Conservation (phyloP, 2,888 invertebrate species). For the Ctenicera cuprea region DNA sequence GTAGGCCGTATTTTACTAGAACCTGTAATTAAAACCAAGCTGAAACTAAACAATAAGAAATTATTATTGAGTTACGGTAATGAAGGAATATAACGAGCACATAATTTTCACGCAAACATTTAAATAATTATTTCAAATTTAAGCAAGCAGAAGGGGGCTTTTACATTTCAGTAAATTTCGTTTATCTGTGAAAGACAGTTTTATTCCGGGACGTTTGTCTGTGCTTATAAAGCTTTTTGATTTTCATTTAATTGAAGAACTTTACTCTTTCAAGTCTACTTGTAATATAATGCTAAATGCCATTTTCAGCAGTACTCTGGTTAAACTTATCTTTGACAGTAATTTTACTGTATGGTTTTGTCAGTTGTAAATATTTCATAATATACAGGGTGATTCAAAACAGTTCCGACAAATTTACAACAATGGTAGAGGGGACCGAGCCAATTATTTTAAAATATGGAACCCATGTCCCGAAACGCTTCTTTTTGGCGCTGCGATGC, state of each 20-base stretch:
- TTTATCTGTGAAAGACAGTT: neutral
- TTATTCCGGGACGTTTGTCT: neutral
- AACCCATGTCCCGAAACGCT: too few relatives aligned
- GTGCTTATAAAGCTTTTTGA: neutral
- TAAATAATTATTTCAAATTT: neutral
- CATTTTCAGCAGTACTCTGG: neutral
- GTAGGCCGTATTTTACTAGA: neutral
- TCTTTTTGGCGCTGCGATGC: too few relatives aligned
- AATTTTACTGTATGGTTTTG: too few relatives aligned
- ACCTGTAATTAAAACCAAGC: too few relatives aligned
- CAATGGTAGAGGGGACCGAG: too few relatives aligned
- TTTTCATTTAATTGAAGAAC: neutral
- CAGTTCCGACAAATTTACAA: too few relatives aligned
- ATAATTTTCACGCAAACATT: neutral
- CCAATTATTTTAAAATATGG: too few relatives aligned
- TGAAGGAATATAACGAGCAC: neutral
- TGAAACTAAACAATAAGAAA: neutral
- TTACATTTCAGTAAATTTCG: conserved; percentile 1
- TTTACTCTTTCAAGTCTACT: neutral
- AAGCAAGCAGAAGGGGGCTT: neutral
- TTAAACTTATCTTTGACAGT: neutral
- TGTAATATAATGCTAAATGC: neutral
- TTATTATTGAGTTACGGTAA: neutral
- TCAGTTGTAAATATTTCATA: too few relatives aligned
- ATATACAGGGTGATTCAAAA: too few relatives aligned